Base-by-base conservation (phyloP, 1,140 invertebrate species). In the Pseudachorutes palmiensis region DNA sequence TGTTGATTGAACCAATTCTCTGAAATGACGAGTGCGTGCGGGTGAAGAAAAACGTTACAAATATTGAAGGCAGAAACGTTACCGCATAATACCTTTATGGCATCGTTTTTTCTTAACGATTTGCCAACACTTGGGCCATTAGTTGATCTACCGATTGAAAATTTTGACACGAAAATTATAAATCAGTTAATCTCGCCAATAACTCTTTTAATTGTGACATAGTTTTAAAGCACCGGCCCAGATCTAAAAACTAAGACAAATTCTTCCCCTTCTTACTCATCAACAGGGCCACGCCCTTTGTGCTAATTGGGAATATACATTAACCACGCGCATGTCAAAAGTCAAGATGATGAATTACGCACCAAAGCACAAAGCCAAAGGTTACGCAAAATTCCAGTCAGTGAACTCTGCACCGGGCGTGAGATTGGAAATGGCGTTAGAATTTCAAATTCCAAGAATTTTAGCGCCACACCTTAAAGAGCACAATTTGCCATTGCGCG, bases 251-350 rank as follows among this genome's bases (percentile, higher is more conserved):
- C 12, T 14, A 55, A 55, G 24, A 55, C 5, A 26, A 26, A 55
- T 19, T 26, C 9, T 5, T 16, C 24, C 24, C 24, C 36, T 41
- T 19, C 36, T 41, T 41, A 41, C 5, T 5, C 5, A 41, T 41
- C 5, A 41, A 41, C 19, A 5, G 5, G 5, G 36, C 5, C 36
- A 41, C 19, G 5, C 36, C 36, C 36, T 19, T 41, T 41, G 36
- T 41, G 24, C 51, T 55, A 55, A 55, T 55, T 55, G 51, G 24
- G 51, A 55, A 14, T 55, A 9, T 22, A 55, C n/a, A 19, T 55
- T 55, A 14, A 5, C 24, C 24, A 55, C 12, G 5, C 24, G 24
- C 51, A 9, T 55, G 24, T 55, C 51, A 14, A 9, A n/a, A 45
- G 36, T 26, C 51, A 55, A 55, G 9, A 14, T 55, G 51, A 55